Evolutionary conservation across 2,113 vertebrate genomes (phyloP), one percentile per base, ranked within the genome.

Genomic region (Puntigrus tetrazona): DNA sequence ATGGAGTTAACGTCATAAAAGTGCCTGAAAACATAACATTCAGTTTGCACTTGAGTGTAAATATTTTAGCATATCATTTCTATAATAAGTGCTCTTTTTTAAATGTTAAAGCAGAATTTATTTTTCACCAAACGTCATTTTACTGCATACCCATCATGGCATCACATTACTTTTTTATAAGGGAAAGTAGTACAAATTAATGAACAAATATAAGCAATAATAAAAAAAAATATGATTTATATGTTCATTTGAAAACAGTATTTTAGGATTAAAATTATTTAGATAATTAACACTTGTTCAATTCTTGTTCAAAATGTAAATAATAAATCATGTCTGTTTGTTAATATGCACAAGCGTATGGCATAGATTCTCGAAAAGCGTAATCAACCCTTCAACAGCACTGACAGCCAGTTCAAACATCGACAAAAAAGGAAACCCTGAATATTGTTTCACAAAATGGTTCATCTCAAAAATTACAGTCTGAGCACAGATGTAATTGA

Each of bases 401-500:
- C 34, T 52, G 31, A 73, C 65, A 13, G 41, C 70, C 25, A 20
- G 31, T 77, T 84, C 63, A 36, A 70, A 25, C 29, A 11, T 13
- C 31, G 14, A 52, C 41, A 61, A 86, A 76, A n/a, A 22, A 82
- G 77, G 34, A 57, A 82, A 73, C 38, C 70, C 27, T 82, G 31
- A 74, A 27, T 18, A 43, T 14, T 38, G 34, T 76, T 82, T 85
- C 67, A 85, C 45, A 83, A 88, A 57, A 80, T 74, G 43, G 34
- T 70, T 80, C 16, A 61, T 82, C 22, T 69, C 16, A 38, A 47
- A 85, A 70, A 87, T 85, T 85, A 85, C 2, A 45, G 61, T 70
- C 86, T 69, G 57, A 79, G 59, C 81, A 20, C 47, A 57, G 47
- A 83, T 70, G 18, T 70, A 86, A 86, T 81, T 70, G 84, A 88